Base-by-base conservation (phyloP, 1,140 invertebrate species). In the Triops longicaudatus region DNA sequence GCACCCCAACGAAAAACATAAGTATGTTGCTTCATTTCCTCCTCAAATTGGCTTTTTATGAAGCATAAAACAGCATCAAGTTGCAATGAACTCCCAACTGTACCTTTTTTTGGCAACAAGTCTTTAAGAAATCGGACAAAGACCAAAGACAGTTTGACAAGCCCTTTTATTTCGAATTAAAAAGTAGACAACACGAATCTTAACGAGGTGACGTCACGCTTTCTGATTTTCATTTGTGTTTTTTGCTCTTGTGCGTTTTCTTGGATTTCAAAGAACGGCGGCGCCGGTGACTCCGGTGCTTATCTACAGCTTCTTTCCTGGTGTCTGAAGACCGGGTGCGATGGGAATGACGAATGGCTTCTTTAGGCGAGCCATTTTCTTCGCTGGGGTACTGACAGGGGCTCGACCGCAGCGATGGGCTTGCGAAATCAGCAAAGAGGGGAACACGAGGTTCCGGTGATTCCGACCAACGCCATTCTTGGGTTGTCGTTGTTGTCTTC, bases 381-480 rank as follows among this genome's bases (percentile, higher is more conserved):
- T 63, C 50, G 14, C 50, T 22, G 17, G 50, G n/a, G 50, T 14
- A 14, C 50, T 14, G 50, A 63, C 17, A 63, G 10, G n/a, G 22
- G 74, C 73, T 27, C 27, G 73, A 73, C 37, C 26, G 27, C 14
- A 10, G 17, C 37, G 74, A 75, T 10, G 74, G 31, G 37, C 17
- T 22, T 63, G 50, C 50, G 22, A 22, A 63, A 63, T 63, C 41
- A 31, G 37, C 26, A 14, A 44, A 44, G 26, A 41, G 27, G 74
- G 37, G 37, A 1, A 10, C 26, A 42, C 14, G 7, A n/a, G 74
- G 74, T 43, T 41, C 37, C 26, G 74, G 74, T 44, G 74, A 75
- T 75, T 75, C 74, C 27, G 74, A 75, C 74, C 74, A 75, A 17
- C 41, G 37, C 74, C 74, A 75, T 63, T 63, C 50, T 63, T 22